A percentile compares a stretch with the other conserved stretches of the same genome.
phyloP scores from a whole-genome alignment of 2,888 invertebrate species.

The Caenorhabditis panamensis region DNA sequence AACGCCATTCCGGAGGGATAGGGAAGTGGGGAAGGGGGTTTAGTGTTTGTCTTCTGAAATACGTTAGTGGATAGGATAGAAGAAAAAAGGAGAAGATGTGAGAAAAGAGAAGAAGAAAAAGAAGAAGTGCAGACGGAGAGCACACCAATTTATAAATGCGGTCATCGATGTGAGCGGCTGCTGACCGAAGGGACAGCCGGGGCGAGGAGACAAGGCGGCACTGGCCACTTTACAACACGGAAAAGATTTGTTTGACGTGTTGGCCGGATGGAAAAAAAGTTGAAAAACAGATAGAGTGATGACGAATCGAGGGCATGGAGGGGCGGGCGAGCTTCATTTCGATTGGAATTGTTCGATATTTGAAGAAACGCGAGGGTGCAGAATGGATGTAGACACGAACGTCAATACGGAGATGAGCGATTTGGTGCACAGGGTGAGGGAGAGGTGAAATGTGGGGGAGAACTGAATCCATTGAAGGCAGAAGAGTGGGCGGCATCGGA shows the following conservation, averaged over 20 bases:
- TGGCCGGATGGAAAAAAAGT: conserved; percentile 6
- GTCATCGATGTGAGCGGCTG: conserved; percentile 20
- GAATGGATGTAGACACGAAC: conserved; percentile 15
- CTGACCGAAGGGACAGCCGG: conserved; percentile 20
- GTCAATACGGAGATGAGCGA: conserved; percentile 33
- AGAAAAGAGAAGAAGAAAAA: conserved; percentile 1
- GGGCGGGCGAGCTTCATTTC: not conserved
- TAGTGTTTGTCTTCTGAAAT: conserved; percentile 22
- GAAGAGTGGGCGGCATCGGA: conserved; percentile 19
- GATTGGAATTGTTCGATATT: not conserved
- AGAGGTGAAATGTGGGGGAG: not conserved
- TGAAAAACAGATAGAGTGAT: not conserved
- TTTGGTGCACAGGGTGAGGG: conserved; percentile 25
- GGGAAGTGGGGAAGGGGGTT: conserved; percentile 21
- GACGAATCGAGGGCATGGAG: not conserved
- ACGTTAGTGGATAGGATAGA: conserved; percentile 37
- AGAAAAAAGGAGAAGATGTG: conserved; percentile 12
- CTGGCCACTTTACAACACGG: conserved; percentile 2
- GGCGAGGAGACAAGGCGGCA: not conserved
- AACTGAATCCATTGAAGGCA: conserved; percentile 12
- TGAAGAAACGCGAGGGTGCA: not conserved
- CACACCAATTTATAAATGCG: conserved; percentile 18
- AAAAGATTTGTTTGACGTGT: conserved; percentile 9
- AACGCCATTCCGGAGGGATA: conserved; percentile 55
- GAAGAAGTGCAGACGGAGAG: conserved; percentile 3